Conservation (phyloP, 2,113 vertebrate species). For the Gobio gobio region DNA sequence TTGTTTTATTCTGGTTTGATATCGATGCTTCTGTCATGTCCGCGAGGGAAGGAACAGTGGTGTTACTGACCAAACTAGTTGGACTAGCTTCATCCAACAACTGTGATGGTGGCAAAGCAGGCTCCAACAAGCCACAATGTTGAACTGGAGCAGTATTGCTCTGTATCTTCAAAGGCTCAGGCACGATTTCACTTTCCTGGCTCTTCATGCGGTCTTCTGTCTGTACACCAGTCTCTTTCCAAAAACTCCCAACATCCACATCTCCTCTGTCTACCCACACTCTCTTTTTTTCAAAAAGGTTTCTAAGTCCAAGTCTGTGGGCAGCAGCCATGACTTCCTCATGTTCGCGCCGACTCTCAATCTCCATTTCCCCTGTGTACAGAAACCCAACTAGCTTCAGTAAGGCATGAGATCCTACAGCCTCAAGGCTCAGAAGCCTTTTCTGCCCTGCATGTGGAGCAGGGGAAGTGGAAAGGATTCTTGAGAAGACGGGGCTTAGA, state of each 20-base stretch:
- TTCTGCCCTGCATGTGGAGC: conserved; percentile 64
- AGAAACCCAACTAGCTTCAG: conserved; percentile 85
- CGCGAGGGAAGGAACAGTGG: background rate
- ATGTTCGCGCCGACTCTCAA: conserved; percentile 72
- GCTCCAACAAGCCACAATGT: background rate
- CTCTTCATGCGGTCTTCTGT: conserved; percentile 2
- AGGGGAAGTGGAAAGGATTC: conserved; percentile 70
- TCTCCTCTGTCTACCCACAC: conserved; percentile 6
- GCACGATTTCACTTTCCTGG: background rate
- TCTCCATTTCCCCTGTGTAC: conserved; percentile 83
- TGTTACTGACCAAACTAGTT: conserved; percentile 4
- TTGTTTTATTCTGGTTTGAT: conserved; percentile 9
- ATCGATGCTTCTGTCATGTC: background rate
- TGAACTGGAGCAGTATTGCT: conserved; percentile 22
- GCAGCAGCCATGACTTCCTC: conserved; percentile 82
- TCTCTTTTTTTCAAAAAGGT: conserved; percentile 66
- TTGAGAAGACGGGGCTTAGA: conserved; percentile 84
- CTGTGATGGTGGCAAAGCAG: background rate
- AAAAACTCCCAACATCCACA: background rate
- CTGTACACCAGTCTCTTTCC: conserved; percentile 39
- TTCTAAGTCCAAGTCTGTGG: conserved; percentile 75
- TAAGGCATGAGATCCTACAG: conserved; percentile 76
- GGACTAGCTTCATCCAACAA: background rate
- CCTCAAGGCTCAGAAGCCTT: conserved; percentile 75
- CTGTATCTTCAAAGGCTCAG: background rate